Conservation (phyloP, 2,888 invertebrate species). For the Oeneis ivallda region DNA sequence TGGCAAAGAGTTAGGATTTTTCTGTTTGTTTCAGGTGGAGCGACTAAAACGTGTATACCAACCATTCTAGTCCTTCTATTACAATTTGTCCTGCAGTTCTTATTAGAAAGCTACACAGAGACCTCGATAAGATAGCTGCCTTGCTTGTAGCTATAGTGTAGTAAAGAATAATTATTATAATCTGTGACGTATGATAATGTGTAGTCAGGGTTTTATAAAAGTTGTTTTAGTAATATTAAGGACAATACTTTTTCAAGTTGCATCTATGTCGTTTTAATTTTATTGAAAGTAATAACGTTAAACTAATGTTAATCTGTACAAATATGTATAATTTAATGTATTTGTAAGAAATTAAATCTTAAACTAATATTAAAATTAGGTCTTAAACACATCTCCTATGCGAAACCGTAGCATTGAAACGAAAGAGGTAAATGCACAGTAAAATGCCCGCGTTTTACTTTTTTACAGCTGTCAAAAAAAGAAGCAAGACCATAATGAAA, state of each 20-base stretch:
- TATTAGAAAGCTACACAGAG: constrained; percentile 63
- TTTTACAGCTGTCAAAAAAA: too few species aligned
- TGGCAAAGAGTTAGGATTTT: too few species aligned
- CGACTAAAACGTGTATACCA: constrained; percentile 64
- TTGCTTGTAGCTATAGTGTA: constrained; percentile 29
- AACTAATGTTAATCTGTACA: constrained; percentile 23
- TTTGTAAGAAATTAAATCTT: constrained; percentile 14
- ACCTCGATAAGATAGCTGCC: constrained; percentile 70
- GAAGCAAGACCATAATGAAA: too few species aligned
- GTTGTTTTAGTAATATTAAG: constrained; percentile 43
- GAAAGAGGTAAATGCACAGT: too few species aligned
- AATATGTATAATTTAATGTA: constrained; percentile 13
- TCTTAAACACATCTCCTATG: too few species aligned
- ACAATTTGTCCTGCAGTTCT: constrained; percentile 63
- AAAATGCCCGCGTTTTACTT: too few species aligned
- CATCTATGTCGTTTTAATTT: constrained; percentile 23
- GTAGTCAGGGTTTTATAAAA: constrained; percentile 42
- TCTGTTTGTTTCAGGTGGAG: constrained; percentile 48
- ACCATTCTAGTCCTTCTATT: constrained; percentile 64
- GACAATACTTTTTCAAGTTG: constrained; percentile 36
- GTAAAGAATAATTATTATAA: constrained; percentile 14
- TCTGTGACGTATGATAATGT: constrained; percentile 26
- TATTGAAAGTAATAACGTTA: constrained; percentile 20
- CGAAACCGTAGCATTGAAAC: too few species aligned
- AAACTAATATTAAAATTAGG: background rate